Percentiles rank a stretch among this genome's conserved stretches.
These are phyloP conservation scores for Gallirallus australis DNA, from an alignment of 2,797 vertebrate species.

Conservation along the genomic window DNA sequence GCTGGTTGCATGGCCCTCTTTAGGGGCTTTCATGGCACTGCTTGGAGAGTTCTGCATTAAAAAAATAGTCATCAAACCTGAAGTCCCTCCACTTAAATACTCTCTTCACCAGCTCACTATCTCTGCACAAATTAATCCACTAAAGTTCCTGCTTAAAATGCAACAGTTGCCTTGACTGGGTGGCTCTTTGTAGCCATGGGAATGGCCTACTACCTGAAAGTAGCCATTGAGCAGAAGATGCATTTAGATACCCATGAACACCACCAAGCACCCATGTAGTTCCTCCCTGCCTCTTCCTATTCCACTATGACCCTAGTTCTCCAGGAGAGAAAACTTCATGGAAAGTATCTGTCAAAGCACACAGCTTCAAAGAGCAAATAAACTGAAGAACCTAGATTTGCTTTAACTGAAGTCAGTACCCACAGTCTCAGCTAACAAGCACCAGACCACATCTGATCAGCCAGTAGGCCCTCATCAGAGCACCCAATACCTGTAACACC, in stretches of 20 bases:
- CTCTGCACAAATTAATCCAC: background rate
- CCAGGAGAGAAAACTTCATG: background rate
- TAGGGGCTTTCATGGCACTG: background rate
- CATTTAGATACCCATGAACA: background rate
- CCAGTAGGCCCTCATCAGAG: background rate
- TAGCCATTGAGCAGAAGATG: background rate
- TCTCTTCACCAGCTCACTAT: background rate
- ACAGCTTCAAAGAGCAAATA: fast-evolving
- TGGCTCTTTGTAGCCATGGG: background rate
- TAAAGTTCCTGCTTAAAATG: background rate
- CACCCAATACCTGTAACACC: background rate
- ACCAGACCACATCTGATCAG: background rate
- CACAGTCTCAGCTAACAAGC: background rate
- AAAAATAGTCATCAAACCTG: background rate
- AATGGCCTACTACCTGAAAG: background rate
- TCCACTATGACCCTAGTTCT: background rate
- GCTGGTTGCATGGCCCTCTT: background rate
- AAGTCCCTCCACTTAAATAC: background rate
- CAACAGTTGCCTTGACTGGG: background rate
- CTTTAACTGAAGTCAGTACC: background rate
- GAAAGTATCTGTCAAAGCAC: background rate
- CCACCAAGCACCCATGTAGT: background rate
- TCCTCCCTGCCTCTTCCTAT: background rate
- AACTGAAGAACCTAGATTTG: background rate
- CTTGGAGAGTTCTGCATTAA: background rate